Percentiles rank a stretch among this genome's conserved stretches.
phyloP scores from a whole-genome alignment of 2,797 vertebrate species.

The Ceyx erithaca region DNA sequence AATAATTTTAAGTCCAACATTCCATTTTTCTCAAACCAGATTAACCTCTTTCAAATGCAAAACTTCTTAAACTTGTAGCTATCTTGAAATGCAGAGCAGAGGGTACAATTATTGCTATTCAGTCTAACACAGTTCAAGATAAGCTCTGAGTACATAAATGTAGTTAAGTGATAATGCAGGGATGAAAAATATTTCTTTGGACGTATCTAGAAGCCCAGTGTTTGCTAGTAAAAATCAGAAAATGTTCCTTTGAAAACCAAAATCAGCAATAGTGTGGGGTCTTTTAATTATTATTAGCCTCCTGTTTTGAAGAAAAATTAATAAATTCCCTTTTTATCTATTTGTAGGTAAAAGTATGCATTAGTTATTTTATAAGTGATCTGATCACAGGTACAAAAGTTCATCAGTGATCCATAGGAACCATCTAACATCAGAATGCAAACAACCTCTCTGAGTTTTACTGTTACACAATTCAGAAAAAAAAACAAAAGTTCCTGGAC shows the following conservation, averaged over 20 bases:
- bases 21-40: background rate
- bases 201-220: background rate
- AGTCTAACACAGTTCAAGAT: background rate
- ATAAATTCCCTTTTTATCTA: background rate
- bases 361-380: constrained; percentile 49
- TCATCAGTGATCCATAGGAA: constrained; percentile 19
- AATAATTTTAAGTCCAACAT: background rate
- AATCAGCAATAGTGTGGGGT: background rate
- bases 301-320: background rate
- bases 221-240: background rate
- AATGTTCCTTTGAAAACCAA: background rate
- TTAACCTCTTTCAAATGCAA: background rate
- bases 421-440: constrained; percentile 44
- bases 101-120: background rate
- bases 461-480: background rate
- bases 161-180: background rate
- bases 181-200: background rate
- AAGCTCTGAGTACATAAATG: background rate
- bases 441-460: constrained; percentile 22
- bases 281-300: background rate
- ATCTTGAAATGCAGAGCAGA: background rate
- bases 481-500: constrained; percentile 5
- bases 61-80: background rate
- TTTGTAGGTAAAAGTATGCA: background rate
- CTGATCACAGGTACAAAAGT: constrained; percentile 56